These are phyloP conservation scores for Neuroterus valhalla DNA, from an alignment of 1,140 invertebrate species.

Conservation along the genomic window DNA sequence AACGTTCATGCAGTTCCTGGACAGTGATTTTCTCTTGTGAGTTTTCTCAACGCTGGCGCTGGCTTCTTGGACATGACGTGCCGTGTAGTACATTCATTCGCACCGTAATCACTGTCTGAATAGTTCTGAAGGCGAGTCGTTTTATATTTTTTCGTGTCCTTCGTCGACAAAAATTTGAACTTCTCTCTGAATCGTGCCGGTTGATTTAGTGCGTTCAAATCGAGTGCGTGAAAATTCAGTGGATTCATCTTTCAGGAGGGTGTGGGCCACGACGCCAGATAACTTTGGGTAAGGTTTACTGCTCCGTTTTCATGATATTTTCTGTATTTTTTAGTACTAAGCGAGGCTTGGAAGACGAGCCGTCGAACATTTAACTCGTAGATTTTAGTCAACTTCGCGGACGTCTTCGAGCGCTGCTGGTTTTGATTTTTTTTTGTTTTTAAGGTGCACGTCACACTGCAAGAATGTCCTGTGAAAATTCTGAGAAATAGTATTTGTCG, in stretches of 20 bases:
- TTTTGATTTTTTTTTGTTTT: background rate
- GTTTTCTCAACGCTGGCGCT: too few relatives aligned
- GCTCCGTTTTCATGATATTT: slow-evolving; percentile 20
- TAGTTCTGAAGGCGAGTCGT: slow-evolving; percentile 46
- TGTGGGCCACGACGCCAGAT: slow-evolving; percentile 55
- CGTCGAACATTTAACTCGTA: background rate
- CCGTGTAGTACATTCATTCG: slow-evolving; percentile 39
- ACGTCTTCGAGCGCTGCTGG: background rate
- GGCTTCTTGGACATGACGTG: slow-evolving; percentile 46
- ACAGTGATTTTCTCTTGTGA: too few relatives aligned
- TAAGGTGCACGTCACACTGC: slow-evolving; percentile 33
- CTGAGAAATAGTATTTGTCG: slow-evolving; percentile 13
- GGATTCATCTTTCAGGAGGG: slow-evolving; percentile 38
- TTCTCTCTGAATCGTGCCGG: slow-evolving; percentile 29
- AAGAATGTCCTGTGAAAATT: slow-evolving; percentile 38
- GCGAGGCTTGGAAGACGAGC: background rate
- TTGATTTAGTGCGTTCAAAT: slow-evolving; percentile 42
- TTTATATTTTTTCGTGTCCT: slow-evolving; percentile 42
- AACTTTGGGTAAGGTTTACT: slow-evolving; percentile 54
- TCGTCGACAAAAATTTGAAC: background rate
- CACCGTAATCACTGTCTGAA: slow-evolving; percentile 55
- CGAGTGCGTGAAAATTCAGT: slow-evolving; percentile 38
- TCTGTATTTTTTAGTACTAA: slow-evolving; percentile 12
- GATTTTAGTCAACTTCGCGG: background rate
- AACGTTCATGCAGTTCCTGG: too few relatives aligned